These are phyloP conservation scores for Dicycla oo DNA, from an alignment of 2,888 invertebrate species.

Conservation along the genomic window DNA sequence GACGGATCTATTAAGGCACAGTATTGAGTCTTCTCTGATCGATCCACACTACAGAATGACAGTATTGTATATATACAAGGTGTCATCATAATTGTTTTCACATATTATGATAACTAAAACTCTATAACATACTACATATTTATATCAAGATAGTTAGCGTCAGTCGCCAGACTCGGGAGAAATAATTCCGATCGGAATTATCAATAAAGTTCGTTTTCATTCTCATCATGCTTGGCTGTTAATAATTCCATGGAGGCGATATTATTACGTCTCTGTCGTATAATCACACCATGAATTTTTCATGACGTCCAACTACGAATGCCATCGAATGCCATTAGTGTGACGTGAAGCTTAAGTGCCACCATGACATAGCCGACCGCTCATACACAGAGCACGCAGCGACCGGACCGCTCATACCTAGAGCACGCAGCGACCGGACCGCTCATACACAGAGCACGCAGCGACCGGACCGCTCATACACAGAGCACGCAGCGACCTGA, in stretches of 20 bases:
- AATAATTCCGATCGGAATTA: neutral
- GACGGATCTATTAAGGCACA: too few relatives aligned
- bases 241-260: slow-evolving; percentile 13
- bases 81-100: neutral
- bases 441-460: too few relatives aligned
- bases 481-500: too few relatives aligned
- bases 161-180: neutral
- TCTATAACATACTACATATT: neutral
- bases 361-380: neutral
- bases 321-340: slow-evolving; percentile 11
- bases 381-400: neutral
- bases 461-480: too few relatives aligned
- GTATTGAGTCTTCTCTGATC: too few relatives aligned
- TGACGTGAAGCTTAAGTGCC: slow-evolving; percentile 1
- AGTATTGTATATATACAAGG: too few relatives aligned
- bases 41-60: too few relatives aligned
- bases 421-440: too few relatives aligned
- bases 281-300: slow-evolving; percentile 33
- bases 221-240: neutral
- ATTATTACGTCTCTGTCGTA: neutral
- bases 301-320: slow-evolving; percentile 2
- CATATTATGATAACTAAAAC: neutral
- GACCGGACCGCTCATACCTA: too few relatives aligned
- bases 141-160: neutral
- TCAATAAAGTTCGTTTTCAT: neutral